Evolutionary conservation across 2,888 invertebrate genomes (phyloP).

Genomic region (Brachynemurus nebulosus): DNA sequence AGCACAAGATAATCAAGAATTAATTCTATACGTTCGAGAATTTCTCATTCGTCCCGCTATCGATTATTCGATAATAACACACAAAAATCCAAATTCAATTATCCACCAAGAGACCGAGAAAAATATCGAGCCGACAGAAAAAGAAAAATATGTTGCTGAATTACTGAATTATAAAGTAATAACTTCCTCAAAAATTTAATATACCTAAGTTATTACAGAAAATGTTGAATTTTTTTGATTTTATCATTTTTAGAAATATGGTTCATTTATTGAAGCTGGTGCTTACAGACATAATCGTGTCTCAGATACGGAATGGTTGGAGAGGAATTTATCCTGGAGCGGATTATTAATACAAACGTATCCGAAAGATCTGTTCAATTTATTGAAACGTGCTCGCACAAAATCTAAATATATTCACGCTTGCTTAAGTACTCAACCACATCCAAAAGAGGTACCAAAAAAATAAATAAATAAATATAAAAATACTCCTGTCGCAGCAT

Average conservation of each 20-base stretch:
- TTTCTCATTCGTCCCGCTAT: slow-evolving; percentile 43
- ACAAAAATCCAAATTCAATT: slow-evolving; percentile 26
- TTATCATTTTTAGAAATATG: slow-evolving; percentile 39
- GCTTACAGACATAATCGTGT: slow-evolving; percentile 41
- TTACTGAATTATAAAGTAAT: slow-evolving; percentile 32
- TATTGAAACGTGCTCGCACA: slow-evolving; percentile 42
- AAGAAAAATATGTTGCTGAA: slow-evolving; percentile 33
- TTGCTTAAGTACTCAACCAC: slow-evolving; percentile 61
- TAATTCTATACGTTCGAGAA: slow-evolving; percentile 61
- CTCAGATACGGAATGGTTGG: slow-evolving; percentile 56
- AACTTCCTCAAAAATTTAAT: background rate
- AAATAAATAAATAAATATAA: no score
- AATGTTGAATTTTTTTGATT: slow-evolving; percentile 21
- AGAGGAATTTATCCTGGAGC: slow-evolving; percentile 54
- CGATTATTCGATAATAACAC: slow-evolving; percentile 22
- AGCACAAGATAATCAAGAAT: slow-evolving; percentile 57
- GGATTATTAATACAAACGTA: slow-evolving; percentile 66
- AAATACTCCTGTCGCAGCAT: no score
- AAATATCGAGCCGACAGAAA: slow-evolving; percentile 31
- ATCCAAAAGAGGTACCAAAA: slow-evolving; percentile 67
- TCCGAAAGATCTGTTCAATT: slow-evolving; percentile 56
- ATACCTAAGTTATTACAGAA: background rate
- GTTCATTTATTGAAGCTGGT: slow-evolving; percentile 58
- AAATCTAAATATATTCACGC: slow-evolving; percentile 56
- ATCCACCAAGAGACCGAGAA: slow-evolving; percentile 24